Evolutionary conservation across 2,888 invertebrate genomes (phyloP).

Genomic region (Ephialtes manifestator): DNA sequence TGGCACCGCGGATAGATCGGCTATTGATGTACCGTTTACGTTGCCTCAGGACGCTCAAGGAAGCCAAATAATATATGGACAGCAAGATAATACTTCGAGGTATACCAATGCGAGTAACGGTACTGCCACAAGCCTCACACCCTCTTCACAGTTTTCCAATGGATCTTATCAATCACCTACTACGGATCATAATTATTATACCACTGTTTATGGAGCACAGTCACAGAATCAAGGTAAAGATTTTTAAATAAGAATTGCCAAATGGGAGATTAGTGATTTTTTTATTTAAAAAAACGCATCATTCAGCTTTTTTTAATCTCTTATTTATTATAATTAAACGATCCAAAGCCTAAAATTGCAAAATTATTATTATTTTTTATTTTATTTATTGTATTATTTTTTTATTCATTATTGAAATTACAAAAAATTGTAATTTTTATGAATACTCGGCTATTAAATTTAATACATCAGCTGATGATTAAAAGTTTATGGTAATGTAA

Average conservation of each 20-base stretch:
- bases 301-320: no score
- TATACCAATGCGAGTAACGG: slow-evolving; percentile 82
- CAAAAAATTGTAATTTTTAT: no score
- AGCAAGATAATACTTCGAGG: slow-evolving; percentile 69
- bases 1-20: neutral
- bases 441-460: no score
- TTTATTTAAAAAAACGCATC: no score
- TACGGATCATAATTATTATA: slow-evolving; percentile 73
- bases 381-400: no score
- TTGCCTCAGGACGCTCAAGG: slow-evolving; percentile 33
- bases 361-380: no score
- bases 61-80: slow-evolving; percentile 43
- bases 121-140: slow-evolving; percentile 79
- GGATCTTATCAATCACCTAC: slow-evolving; percentile 56
- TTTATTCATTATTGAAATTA: no score
- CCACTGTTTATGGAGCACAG: slow-evolving; percentile 76
- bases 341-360: no score
- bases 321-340: no score
- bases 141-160: slow-evolving; percentile 76
- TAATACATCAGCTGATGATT: no score
- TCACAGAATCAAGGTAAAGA: slow-evolving; percentile 75
- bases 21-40: slow-evolving; percentile 28
- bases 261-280: no score
- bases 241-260: neutral
- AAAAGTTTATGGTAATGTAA: no score